phyloP scores from a whole-genome alignment of 2,797 vertebrate species.

The Myotis planiceps region DNA sequence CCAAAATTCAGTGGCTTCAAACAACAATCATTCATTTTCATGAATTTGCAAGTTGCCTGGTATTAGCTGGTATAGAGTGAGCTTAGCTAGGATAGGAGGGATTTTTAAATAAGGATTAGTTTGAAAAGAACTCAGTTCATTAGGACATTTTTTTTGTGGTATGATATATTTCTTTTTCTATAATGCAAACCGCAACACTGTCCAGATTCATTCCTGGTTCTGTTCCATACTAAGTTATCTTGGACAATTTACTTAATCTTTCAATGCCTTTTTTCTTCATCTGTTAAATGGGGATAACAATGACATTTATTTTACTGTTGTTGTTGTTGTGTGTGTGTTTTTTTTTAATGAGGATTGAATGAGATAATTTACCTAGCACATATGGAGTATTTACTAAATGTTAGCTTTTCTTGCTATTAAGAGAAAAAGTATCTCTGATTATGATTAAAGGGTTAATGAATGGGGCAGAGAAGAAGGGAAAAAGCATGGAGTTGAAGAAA shows the following conservation, averaged over 20 bases:
- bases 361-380: constrained; percentile 43
- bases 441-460: neutral
- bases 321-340: neutral
- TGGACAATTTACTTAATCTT: constrained; percentile 26
- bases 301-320: neutral
- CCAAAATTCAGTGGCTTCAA: constrained; percentile 6
- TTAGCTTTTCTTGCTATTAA: constrained; percentile 43
- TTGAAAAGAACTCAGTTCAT: neutral
- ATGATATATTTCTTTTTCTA: neutral
- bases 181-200: neutral
- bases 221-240: neutral
- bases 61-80: neutral
- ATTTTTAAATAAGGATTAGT: neutral
- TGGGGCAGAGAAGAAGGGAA: neutral
- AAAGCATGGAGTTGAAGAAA: neutral
- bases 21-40: neutral
- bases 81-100: neutral
- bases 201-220: neutral
- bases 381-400: neutral
- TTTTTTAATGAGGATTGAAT: neutral
- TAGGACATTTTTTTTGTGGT: neutral
- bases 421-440: neutral
- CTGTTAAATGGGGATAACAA: neutral
- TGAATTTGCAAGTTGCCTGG: neutral
- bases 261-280: neutral